Percentiles rank a stretch among this genome's conserved stretches.
Evolutionary conservation across 2,888 invertebrate species (phyloP).

Genomic region (Drosophila paranaensis): DNA sequence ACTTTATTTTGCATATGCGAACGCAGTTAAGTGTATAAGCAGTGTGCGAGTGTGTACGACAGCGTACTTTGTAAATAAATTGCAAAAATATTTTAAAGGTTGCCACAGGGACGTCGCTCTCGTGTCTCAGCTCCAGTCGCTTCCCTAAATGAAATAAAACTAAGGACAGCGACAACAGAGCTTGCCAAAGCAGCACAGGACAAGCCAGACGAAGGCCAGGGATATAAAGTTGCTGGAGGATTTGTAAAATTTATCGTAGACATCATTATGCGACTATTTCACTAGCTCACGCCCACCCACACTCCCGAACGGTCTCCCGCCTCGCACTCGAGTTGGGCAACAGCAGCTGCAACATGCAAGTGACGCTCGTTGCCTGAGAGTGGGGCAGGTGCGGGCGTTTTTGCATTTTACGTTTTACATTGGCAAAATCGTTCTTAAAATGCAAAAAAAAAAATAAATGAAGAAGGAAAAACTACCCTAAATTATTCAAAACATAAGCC

Average conservation of each 20-base stretch:
- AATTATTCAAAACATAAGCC: slow-evolving; percentile 74
- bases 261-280: slow-evolving; percentile 77
- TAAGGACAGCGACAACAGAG: slow-evolving; percentile 38
- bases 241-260: slow-evolving; percentile 77
- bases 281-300: slow-evolving; percentile 32
- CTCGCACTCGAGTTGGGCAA: slow-evolving; percentile 8
- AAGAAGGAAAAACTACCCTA: slow-evolving; percentile 37
- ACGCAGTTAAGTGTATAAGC: slow-evolving; percentile 63
- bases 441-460: slow-evolving; percentile 41
- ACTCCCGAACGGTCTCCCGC: not conserved
- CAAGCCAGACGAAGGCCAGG: slow-evolving; percentile 11
- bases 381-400: slow-evolving; percentile 26
- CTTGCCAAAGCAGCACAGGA: slow-evolving; percentile 11
- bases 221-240: slow-evolving; percentile 60
- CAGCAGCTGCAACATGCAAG: slow-evolving; percentile 66
- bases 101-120: slow-evolving; percentile 60
- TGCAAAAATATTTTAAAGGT: slow-evolving; percentile 79
- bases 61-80: slow-evolving; percentile 63
- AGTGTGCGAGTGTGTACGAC: slow-evolving; percentile 31
- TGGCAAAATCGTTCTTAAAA: slow-evolving; percentile 70
- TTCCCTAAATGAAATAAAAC: slow-evolving; percentile 59
- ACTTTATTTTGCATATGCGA: slow-evolving; percentile 78
- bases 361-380: slow-evolving; percentile 21
- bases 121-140: slow-evolving; percentile 4
- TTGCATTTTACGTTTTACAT: slow-evolving; percentile 73